Percentiles rank a stretch among this genome's conserved stretches.
Conservation (phyloP, 2,888 invertebrate species). For the Coronaproctus castanopsis region DNA sequence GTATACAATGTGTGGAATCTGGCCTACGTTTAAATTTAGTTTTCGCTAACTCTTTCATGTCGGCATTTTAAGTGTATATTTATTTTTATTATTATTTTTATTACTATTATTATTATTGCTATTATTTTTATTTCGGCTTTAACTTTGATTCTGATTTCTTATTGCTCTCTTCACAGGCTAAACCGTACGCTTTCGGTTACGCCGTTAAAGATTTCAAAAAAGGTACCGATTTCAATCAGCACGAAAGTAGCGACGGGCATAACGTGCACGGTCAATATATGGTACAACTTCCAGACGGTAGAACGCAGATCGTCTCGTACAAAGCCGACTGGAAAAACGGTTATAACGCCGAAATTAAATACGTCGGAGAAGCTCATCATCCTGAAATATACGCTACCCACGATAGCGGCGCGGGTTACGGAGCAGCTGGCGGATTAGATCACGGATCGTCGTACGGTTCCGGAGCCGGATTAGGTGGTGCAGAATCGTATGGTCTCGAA, state of each 20-base stretch:
- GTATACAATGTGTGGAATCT: too few species aligned
- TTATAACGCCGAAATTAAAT: slow-evolving; percentile 66
- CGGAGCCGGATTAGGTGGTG: neutral
- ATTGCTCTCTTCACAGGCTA: slow-evolving; percentile 25
- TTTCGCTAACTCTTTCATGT: too few species aligned
- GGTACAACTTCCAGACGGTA: slow-evolving; percentile 59
- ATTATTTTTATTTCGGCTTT: too few species aligned
- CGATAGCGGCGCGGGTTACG: slow-evolving; percentile 1
- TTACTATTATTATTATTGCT: too few species aligned
- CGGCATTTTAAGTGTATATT: too few species aligned
- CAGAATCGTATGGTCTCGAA: slow-evolving; percentile 3
- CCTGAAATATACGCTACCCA: slow-evolving; percentile 24
- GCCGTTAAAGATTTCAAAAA: slow-evolving; percentile 46
- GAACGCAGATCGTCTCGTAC: slow-evolving; percentile 66
- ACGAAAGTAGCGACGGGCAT: slow-evolving; percentile 45
- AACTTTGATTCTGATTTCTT: too few species aligned
- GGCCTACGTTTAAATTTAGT: too few species aligned
- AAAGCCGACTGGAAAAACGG: slow-evolving; percentile 78
- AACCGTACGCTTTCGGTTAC: slow-evolving; percentile 38
- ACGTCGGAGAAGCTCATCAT: slow-evolving; percentile 47
- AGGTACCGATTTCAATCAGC: slow-evolving; percentile 57
- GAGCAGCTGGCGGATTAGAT: neutral
- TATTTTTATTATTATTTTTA: too few species aligned
- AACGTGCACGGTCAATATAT: slow-evolving; percentile 53
- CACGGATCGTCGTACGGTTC: neutral